phyloP scores from a whole-genome alignment of 2,113 vertebrate species.

The Neoarius graeffei region DNA sequence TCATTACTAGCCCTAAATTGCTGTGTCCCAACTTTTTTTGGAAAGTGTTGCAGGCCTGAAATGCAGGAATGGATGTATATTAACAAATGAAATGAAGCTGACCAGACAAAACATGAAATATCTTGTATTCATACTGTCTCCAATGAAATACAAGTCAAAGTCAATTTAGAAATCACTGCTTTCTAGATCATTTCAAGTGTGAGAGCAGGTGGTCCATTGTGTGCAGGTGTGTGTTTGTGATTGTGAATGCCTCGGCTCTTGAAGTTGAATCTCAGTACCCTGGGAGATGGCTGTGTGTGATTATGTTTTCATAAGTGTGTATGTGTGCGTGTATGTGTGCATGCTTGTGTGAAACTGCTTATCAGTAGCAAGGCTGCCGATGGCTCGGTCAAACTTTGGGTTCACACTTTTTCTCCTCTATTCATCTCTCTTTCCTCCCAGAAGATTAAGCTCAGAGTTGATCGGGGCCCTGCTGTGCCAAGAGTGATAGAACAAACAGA shows the following conservation, averaged over 20 bases:
- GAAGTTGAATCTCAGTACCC: neutral
- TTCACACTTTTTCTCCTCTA: conserved; percentile 18
- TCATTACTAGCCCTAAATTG: too few species aligned
- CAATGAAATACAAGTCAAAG: too few species aligned
- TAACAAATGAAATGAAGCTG: too few species aligned
- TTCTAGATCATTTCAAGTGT: conserved; percentile 35
- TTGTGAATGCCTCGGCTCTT: neutral
- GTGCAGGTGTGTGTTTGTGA: conserved; percentile 13
- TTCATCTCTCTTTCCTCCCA: conserved; percentile 14
- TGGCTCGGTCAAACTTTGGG: conserved; percentile 33
- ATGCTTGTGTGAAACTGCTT: neutral
- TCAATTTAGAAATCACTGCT: too few species aligned
- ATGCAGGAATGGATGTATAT: too few species aligned
- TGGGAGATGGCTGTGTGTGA: conserved; percentile 29
- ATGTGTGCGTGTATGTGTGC: conserved; percentile 18
- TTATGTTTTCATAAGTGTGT: conserved; percentile 20
- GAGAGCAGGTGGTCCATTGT: conserved; percentile 10
- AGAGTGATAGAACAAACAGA: conserved; percentile 18
- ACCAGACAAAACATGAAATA: too few species aligned
- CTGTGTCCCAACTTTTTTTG: too few species aligned
- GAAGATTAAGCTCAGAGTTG: conserved; percentile 31
- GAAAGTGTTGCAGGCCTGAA: too few species aligned
- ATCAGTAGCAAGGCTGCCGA: conserved; percentile 30
- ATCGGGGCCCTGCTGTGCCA: conserved; percentile 28
- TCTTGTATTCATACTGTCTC: too few species aligned